A percentile compares a stretch with the other conserved stretches of the same genome.
Conservation (phyloP, 2,888 invertebrate genomes). For the Agriotes lineatus region DNA sequence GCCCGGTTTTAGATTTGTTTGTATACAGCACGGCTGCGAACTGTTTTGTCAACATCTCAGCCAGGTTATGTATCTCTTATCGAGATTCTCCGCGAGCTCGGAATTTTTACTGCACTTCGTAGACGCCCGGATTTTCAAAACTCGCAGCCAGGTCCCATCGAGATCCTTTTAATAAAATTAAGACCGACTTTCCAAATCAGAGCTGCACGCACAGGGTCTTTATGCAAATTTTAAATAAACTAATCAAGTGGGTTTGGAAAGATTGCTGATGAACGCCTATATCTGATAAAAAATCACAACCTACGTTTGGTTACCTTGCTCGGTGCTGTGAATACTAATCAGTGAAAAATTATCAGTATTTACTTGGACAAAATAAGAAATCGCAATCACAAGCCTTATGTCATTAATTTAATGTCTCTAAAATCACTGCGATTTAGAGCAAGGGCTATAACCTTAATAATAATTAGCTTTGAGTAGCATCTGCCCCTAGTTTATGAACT, state of each 20-base stretch:
- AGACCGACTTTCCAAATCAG: neutral
- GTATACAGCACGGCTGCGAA: conserved; percentile 8
- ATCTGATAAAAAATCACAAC: conserved; percentile 18
- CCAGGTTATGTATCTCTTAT: conserved; percentile 1
- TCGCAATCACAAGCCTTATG: too few relatives aligned
- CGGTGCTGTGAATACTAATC: conserved; percentile 3
- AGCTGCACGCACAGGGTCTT: neutral
- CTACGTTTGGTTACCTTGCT: conserved; percentile 14
- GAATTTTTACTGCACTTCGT: neutral
- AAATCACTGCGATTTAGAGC: too few relatives aligned
- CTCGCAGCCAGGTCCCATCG: neutral
- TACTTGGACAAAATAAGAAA: too few relatives aligned
- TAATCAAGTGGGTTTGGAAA: conserved; percentile 5
- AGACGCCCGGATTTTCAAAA: neutral
- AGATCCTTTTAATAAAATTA: neutral
- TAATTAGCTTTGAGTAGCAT: too few relatives aligned
- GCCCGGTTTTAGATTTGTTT: conserved; percentile 20
- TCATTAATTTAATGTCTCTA: too few relatives aligned
- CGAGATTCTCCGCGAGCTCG: neutral
- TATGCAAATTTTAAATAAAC: conserved; percentile 15
- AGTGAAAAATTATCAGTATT: conserved; percentile 1
- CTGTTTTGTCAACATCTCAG: conserved; percentile 24
- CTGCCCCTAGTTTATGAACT: too few relatives aligned
- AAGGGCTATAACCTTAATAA: too few relatives aligned
- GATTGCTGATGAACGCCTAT: conserved; percentile 8